A percentile compares a stretch with the other conserved stretches of the same genome.
phyloP scores from a whole-genome alignment of 2,888 invertebrate genomes.

The Caenorhabditis angaria region DNA sequence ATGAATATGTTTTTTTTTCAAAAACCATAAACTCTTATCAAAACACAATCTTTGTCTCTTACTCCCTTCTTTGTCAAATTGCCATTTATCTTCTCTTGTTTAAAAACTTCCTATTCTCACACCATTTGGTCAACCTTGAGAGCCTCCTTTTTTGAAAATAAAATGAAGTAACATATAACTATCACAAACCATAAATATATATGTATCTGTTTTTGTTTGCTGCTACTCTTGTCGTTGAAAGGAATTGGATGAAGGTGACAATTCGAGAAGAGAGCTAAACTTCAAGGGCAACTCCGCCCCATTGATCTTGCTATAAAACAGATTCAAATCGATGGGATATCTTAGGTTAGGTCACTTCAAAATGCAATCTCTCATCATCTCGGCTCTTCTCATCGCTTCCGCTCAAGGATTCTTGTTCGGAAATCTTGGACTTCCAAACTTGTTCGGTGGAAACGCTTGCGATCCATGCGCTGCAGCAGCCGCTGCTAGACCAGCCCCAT shows the following conservation, averaged over 20 bases:
- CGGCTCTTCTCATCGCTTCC: conserved; percentile 30
- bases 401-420: conserved; percentile 46
- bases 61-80: neutral
- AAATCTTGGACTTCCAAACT: conserved; percentile 19
- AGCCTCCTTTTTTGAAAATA: neutral
- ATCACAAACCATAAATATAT: neutral
- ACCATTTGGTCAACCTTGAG: conserved; percentile 2
- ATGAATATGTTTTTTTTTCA: neutral
- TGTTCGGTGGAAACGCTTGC: conserved; percentile 40
- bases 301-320: neutral
- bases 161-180: neutral
- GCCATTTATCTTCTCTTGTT: neutral
- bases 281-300: conserved; percentile 1
- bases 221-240: too few species aligned
- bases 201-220: too few species aligned
- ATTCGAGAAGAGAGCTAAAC: neutral
- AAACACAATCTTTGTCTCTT: neutral
- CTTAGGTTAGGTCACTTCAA: neutral
- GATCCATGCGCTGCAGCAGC: conserved; percentile 37
- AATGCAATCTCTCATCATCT: conserved; percentile 35
- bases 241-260: neutral
- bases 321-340: neutral
- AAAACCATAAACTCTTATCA: neutral
- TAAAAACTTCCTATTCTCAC: neutral
- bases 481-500: conserved; percentile 28